phyloP scores from a whole-genome alignment of 2,113 vertebrate genomes.

The Pterocles orientalis region DNA sequence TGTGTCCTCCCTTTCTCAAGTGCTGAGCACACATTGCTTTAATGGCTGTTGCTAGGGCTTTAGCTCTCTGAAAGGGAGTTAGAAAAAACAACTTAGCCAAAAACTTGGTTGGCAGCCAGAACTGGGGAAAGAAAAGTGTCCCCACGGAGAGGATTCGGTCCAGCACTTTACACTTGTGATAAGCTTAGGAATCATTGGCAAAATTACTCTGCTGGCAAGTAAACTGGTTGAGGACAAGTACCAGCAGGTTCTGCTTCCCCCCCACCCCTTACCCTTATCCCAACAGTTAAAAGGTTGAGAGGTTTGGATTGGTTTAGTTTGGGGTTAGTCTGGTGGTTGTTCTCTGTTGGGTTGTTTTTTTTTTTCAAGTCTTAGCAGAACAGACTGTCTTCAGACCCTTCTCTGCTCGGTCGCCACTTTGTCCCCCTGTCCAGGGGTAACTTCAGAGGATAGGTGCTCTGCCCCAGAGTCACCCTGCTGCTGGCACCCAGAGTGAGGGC shows the following conservation, averaged over 20 bases:
- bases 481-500: background rate
- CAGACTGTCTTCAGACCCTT: background rate
- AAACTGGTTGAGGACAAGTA: background rate
- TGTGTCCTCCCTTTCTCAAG: background rate
- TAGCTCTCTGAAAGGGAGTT: background rate
- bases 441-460: fast-evolving
- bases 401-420: background rate
- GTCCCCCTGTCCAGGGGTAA: background rate
- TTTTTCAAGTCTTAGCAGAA: background rate
- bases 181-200: background rate
- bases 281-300: background rate
- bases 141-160: background rate
- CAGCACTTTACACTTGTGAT: background rate
- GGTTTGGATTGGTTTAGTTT: background rate
- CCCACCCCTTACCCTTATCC: background rate
- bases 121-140: background rate
- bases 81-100: background rate
- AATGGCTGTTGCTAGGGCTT: background rate
- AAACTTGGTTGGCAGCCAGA: background rate
- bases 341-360: background rate
- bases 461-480: fast-evolving
- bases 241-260: background rate
- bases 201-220: background rate
- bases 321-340: background rate
- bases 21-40: background rate